These are phyloP conservation scores for Plutella xylostella DNA, from an alignment of 2,888 invertebrate genomes.

Conservation along the genomic window DNA sequence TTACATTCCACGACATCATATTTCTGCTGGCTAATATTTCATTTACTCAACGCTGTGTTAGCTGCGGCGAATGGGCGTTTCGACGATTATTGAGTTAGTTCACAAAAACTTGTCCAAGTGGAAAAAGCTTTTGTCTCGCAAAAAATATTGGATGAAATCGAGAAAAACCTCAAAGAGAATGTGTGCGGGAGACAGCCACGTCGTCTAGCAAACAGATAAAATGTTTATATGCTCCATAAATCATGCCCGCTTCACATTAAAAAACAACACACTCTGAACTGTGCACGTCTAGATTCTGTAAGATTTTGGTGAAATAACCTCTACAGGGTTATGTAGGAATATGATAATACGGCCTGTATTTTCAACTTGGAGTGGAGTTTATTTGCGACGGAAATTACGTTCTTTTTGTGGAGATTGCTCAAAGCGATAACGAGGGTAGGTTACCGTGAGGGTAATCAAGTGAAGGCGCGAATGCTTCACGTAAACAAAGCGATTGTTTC, in stretches of 20 bases:
- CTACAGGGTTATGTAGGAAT: too few relatives aligned
- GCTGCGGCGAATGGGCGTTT: too few relatives aligned
- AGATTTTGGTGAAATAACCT: not conserved
- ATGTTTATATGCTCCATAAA: not conserved
- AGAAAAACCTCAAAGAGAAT: too few relatives aligned
- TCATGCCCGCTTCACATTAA: constrained; percentile 2
- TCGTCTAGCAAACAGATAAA: not conserved
- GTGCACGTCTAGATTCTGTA: too few relatives aligned
- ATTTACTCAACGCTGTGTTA: too few relatives aligned
- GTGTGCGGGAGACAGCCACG: not conserved
- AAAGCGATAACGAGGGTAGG: constrained; percentile 34
- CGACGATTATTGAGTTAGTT: constrained; percentile 12
- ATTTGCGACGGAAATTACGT: constrained; percentile 37
- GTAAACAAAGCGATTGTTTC: not conserved
- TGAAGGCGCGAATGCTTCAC: not conserved
- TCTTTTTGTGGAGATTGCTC: constrained; percentile 32
- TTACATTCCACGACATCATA: too few relatives aligned
- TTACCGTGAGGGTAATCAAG: constrained; percentile 1
- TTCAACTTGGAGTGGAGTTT: constrained; percentile 18
- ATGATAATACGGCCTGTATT: not conserved
- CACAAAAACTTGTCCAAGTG: constrained; percentile 9
- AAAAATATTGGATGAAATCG: constrained; percentile 1
- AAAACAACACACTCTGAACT: not conserved
- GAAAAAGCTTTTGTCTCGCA: constrained; percentile 6
- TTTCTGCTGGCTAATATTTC: too few relatives aligned